A percentile compares a stretch with the other conserved stretches of the same genome.
Evolutionary conservation across 1,140 invertebrate species (phyloP).

Genomic region (Zeugodacus cucurbitae): DNA sequence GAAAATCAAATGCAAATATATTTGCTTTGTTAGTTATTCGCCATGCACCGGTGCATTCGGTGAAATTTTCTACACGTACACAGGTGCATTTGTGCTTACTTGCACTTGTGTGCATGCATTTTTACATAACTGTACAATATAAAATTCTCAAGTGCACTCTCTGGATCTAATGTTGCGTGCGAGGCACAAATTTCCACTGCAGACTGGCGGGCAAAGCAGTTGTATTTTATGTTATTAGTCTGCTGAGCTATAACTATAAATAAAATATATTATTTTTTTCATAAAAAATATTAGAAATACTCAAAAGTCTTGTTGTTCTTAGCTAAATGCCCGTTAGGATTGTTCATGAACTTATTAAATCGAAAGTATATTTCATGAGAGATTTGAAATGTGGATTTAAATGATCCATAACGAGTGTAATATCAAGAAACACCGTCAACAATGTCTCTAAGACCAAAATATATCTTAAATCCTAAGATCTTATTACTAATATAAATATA

Average conservation of each 20-base stretch:
- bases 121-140: neutral
- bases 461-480: too few species aligned
- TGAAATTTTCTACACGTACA: neutral
- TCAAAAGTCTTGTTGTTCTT: neutral
- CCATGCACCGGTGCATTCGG: neutral
- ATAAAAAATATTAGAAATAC: neutral
- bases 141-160: neutral
- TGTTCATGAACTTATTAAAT: too few species aligned
- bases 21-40: neutral
- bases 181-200: neutral
- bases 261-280: neutral
- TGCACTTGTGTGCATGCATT: neutral
- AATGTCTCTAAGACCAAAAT: too few species aligned
- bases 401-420: too few species aligned
- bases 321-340: too few species aligned
- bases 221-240: neutral
- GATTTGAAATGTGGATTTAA: too few species aligned
- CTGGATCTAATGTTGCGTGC: neutral
- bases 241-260: neutral
- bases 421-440: too few species aligned
- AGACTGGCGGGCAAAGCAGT: too few species aligned
- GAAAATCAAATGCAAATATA: slow-evolving; percentile 27
- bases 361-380: too few species aligned
- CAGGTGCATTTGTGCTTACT: neutral
- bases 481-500: too few species aligned